Percentiles rank a stretch among this genome's conserved stretches.
Conservation (phyloP, 1,140 invertebrate species). For the Drosophila subpulchrella region DNA sequence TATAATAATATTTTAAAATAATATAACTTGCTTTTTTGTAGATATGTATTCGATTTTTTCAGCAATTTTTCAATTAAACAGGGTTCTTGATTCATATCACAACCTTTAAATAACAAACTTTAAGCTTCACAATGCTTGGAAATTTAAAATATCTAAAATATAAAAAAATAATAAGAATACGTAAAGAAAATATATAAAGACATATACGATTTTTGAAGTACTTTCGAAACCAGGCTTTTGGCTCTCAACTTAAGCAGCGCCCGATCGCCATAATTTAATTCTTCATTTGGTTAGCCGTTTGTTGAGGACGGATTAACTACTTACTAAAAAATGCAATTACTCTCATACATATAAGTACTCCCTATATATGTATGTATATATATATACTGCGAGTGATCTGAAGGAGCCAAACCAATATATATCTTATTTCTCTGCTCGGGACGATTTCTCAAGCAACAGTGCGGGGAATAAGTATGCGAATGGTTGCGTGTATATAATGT, state of each 20-base stretch:
- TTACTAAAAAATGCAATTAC: conserved; percentile 77
- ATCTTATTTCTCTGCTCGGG: conserved; percentile 38
- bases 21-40: conserved; percentile 10
- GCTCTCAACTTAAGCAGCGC: conserved; percentile 42
- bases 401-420: conserved; percentile 36
- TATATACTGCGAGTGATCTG: conserved; percentile 26
- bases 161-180: background rate
- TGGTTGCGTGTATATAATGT: conserved; percentile 18
- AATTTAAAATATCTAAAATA: background rate
- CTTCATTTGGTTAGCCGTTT: conserved; percentile 56
- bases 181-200: background rate
- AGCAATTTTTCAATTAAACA: conserved; percentile 21
- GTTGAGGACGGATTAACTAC: conserved; percentile 79
- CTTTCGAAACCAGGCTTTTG: background rate
- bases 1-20: background rate
- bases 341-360: conserved; percentile 36
- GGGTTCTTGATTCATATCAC: conserved; percentile 23
- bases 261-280: conserved; percentile 11
- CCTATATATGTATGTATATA: conserved; percentile 13
- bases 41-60: conserved; percentile 41
- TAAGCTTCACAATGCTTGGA: background rate
- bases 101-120: conserved; percentile 34
- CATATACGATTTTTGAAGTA: background rate
- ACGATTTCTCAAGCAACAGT: conserved; percentile 71
- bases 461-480: conserved; percentile 14